Percentiles rank a stretch among this genome's conserved stretches.
Conservation (phyloP, 2,113 vertebrate species). For the Noctilio leporinus region DNA sequence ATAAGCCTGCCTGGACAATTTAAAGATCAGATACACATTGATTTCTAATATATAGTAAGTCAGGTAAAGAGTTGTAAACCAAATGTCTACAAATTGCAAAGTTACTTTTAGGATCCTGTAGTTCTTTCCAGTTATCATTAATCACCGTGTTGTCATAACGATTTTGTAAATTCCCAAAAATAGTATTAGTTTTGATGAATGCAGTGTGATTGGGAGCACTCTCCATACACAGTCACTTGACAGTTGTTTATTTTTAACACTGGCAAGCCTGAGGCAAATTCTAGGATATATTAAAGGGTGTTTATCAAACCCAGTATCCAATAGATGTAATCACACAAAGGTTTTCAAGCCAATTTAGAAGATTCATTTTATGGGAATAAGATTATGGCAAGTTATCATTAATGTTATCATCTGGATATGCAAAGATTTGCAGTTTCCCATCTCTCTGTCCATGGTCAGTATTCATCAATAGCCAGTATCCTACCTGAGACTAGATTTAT, state of each 20-base stretch:
- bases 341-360: conserved; percentile 36
- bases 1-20: neutral
- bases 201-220: neutral
- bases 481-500: conserved; percentile 53
- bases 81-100: neutral
- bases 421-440: conserved; percentile 21
- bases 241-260: neutral
- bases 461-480: conserved; percentile 25
- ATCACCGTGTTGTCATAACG: neutral
- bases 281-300: conserved; percentile 48
- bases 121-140: conserved; percentile 12
- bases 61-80: neutral
- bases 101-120: neutral
- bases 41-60: neutral
- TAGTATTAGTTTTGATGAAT: conserved; percentile 10
- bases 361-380: conserved; percentile 23
- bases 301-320: conserved; percentile 32
- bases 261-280: conserved; percentile 1
- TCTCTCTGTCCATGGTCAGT: conserved; percentile 6
- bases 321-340: conserved; percentile 45
- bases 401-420: neutral
- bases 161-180: neutral
- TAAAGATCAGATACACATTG: neutral
- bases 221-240: neutral
- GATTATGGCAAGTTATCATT: conserved; percentile 45